phyloP scores from a whole-genome alignment of 2,113 vertebrate genomes.

The Suricata suricatta region DNA sequence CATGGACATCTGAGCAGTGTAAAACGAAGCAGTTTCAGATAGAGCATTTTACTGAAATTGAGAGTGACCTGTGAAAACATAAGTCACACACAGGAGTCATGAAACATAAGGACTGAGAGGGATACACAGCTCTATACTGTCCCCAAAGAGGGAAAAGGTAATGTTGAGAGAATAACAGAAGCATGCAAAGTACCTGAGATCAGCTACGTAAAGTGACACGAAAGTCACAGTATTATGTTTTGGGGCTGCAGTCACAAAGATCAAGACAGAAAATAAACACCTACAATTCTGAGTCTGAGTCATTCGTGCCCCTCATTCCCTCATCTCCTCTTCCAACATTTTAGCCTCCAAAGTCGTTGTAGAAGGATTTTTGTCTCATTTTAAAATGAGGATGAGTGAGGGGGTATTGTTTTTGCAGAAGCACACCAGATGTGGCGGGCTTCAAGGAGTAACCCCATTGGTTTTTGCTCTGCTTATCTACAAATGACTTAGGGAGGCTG shows the following conservation, averaged over 20 bases:
- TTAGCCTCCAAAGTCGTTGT: background rate
- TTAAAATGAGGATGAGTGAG: background rate
- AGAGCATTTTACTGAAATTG: background rate
- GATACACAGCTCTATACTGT: background rate
- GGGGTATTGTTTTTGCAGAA: background rate
- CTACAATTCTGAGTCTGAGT: background rate
- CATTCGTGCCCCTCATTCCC: background rate
- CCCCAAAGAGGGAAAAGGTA: background rate
- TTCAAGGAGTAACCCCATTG: background rate
- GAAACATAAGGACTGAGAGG: background rate
- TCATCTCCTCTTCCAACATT: background rate
- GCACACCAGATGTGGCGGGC: background rate
- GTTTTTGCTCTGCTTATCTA: background rate
- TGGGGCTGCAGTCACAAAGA: background rate
- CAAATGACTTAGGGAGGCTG: conserved; percentile 23
- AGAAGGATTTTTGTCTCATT: background rate
- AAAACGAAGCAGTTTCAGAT: background rate
- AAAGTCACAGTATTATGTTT: background rate
- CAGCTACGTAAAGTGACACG: background rate
- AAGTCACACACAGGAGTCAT: background rate
- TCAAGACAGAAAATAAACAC: background rate
- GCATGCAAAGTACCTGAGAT: background rate
- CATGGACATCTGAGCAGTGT: background rate
- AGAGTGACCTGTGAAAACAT: background rate
- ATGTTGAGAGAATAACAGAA: background rate